Percentiles rank a stretch among this genome's conserved stretches.
Evolutionary conservation across 2,113 vertebrate species (phyloP).

Genomic region (Sphyrna mokarran): DNA sequence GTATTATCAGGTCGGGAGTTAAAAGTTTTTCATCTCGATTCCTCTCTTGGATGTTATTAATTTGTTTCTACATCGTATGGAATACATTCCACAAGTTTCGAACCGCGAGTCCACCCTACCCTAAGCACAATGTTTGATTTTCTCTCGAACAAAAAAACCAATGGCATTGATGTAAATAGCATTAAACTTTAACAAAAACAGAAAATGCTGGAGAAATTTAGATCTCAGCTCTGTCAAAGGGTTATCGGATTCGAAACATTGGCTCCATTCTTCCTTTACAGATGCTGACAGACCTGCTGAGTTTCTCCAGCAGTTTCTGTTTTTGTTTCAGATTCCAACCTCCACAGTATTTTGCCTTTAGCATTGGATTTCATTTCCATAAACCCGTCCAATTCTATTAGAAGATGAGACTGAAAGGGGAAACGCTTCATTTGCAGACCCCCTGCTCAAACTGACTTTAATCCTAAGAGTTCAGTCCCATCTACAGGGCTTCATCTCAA

Average conservation of each 20-base stretch:
- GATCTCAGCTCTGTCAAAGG: too few species aligned
- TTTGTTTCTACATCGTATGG: constrained; percentile 44
- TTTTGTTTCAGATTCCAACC: too few species aligned
- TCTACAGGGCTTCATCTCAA: not conserved
- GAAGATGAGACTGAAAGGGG: not conserved
- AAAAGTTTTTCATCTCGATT: constrained; percentile 39
- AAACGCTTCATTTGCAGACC: not conserved
- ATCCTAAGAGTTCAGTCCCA: not conserved
- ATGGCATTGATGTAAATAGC: constrained; percentile 44
- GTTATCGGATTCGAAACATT: too few species aligned
- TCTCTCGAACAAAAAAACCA: constrained; percentile 44
- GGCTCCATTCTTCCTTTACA: too few species aligned
- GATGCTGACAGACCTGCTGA: too few species aligned
- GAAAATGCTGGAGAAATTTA: too few species aligned
- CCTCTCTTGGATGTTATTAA: constrained; percentile 49
- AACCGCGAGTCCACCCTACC: not conserved
- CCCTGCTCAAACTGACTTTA: not conserved
- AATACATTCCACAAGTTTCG: not conserved
- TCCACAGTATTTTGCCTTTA: too few species aligned
- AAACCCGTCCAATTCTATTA: not conserved
- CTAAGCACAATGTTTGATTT: not conserved
- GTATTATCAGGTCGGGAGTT: not conserved
- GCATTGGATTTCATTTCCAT: too few species aligned
- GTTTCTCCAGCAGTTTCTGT: too few species aligned
- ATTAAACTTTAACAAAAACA: constrained; percentile 38